A percentile compares a stretch with the other conserved stretches of the same genome.
Conservation (phyloP, 2,888 invertebrate genomes). For the Pristionchus arcanus region DNA sequence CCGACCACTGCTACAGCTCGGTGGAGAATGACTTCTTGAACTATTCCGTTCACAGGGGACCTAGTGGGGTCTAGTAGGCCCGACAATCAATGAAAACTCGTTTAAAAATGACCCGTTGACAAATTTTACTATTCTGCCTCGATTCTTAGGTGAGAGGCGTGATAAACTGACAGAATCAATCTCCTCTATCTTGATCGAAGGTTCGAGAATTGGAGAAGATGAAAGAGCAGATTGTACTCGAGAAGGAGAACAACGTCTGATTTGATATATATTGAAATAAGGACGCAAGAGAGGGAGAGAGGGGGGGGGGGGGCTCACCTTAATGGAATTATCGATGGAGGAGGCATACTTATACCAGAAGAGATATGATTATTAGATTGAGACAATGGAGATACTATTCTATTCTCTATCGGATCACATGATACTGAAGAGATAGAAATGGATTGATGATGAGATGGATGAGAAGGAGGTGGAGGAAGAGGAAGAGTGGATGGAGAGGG, state of each 20-base stretch:
- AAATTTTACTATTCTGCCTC: no score
- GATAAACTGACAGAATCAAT: constrained; percentile 1
- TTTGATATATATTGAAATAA: not conserved
- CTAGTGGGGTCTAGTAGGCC: no score
- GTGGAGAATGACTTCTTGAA: no score
- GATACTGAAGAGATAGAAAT: no score
- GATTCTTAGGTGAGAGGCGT: no score
- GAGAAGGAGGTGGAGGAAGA: not conserved
- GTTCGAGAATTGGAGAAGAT: constrained; percentile 21
- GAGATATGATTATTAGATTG: not conserved
- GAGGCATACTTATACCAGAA: not conserved
- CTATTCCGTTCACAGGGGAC: no score
- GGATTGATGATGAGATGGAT: not conserved
- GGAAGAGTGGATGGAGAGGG: not conserved
- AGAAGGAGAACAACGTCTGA: not conserved
- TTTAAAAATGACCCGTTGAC: no score
- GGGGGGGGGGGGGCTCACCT: not conserved
- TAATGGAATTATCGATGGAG: not conserved
- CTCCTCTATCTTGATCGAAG: constrained; percentile 44
- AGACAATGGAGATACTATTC: no score
- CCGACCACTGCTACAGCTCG: no score
- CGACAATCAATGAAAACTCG: no score
- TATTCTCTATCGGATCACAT: no score
- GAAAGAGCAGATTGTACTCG: not conserved
- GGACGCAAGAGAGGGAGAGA: not conserved